phyloP scores from a whole-genome alignment of 2,113 vertebrate genomes.

The Pachyramphus minor region DNA sequence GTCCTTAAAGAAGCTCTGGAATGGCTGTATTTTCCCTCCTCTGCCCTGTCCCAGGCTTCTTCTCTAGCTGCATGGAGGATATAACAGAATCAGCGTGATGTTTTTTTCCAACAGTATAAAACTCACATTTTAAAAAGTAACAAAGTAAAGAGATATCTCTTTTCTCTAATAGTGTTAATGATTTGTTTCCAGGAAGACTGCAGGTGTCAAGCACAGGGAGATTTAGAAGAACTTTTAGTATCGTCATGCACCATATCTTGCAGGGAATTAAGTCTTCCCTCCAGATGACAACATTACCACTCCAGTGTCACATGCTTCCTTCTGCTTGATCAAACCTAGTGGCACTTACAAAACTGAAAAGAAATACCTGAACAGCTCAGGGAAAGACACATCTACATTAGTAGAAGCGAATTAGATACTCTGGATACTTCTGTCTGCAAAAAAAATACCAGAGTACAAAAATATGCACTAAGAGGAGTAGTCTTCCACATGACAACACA shows the following conservation, averaged over 20 bases:
- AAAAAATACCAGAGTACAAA: not conserved
- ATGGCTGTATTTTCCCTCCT: not conserved
- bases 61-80: not conserved
- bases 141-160: not conserved
- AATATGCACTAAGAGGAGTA: not conserved
- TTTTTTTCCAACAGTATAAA: not conserved
- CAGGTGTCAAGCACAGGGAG: not conserved
- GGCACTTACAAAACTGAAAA: not conserved
- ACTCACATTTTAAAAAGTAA: not conserved
- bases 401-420: not conserved
- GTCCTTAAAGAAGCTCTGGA: not conserved
- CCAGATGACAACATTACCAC: not conserved
- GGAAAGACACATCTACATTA: not conserved
- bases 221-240: not conserved
- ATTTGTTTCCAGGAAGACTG: not conserved
- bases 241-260: not conserved
- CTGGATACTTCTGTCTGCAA: not conserved
- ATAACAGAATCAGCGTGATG: not conserved
- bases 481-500: not conserved
- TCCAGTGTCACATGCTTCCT: not conserved
- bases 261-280: not conserved
- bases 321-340: not conserved
- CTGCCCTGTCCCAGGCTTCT: not conserved
- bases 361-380: not conserved
- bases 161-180: not conserved